Base-by-base conservation (phyloP, 2,113 vertebrate genomes). In the Psophia crepitans region DNA sequence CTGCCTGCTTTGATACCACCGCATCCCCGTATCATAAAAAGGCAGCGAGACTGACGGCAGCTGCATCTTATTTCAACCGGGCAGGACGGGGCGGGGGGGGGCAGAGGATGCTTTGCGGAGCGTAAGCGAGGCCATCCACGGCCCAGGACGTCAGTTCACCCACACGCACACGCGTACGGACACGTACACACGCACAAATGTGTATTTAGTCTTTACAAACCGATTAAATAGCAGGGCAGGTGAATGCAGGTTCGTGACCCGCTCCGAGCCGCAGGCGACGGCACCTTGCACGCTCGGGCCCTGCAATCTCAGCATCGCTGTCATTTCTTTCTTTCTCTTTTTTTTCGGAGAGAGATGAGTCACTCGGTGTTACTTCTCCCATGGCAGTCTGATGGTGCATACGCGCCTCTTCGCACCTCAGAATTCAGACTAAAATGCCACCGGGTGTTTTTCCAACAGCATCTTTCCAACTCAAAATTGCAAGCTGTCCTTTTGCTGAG, bases 1-100 rank as follows among this genome's bases (percentile, higher is more conserved):
- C 97, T 76, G 86, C 68, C 53, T 78, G 93, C 97, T 98, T 97
- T 98, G 98, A 98, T 97, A 96, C 81, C 81, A 90, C 92, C 39
- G 12, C 86, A 91, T 91, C 87, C 95, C 96, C 63, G 0, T 86
- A 96, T 93, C 97, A 96, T 64, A 84, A 97, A 97, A 97, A 91
- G 79, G 96, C 95, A 96, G 84, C 88, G 96, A 84, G 92, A 70
- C 83, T 93, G 93, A 75, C 91, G 95, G 94, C 96, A 96, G 96
- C 95, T 84, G 81, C 58, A 43, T 63, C 96, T 95, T 58, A 89
- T 96, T 97, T 88, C 94, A 91, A 44, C 41, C 9, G 11, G 2
- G 9, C 44, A 7, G 74, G 89, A 21, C 4, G 7, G 85, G 48
- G 89, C 65, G 51, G 74, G 64, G 53, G 65, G 69, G 54, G 26